Conservation (phyloP, 2,888 invertebrate genomes). For the Scaptomyza cyrtandrae region DNA sequence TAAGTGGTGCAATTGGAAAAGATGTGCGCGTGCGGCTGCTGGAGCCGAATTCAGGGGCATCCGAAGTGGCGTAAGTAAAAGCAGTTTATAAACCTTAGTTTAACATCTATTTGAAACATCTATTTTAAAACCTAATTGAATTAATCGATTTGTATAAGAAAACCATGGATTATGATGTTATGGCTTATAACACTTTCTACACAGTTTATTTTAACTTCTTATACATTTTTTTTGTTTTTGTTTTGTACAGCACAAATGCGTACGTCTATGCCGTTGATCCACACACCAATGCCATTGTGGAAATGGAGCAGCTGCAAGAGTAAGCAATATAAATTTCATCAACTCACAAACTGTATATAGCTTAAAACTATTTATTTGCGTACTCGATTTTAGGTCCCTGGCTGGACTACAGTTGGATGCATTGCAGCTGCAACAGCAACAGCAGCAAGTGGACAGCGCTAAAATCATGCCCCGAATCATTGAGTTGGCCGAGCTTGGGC, state of each 20-base stretch:
- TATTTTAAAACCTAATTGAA: too few relatives aligned
- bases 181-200: too few relatives aligned
- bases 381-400: constrained; percentile 86
- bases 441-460: constrained; percentile 51
- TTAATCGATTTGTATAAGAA: too few relatives aligned
- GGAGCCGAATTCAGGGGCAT: constrained; percentile 88
- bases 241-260: constrained; percentile 89
- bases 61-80: constrained; percentile 85
- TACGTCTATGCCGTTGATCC: constrained; percentile 94
- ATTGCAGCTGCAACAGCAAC: constrained; percentile 61
- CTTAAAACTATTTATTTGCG: background rate
- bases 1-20: constrained; percentile 90
- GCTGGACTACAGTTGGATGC: constrained; percentile 77
- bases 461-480: constrained; percentile 89
- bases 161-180: background rate
- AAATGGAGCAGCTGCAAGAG: constrained; percentile 92
- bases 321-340: constrained; percentile 83
- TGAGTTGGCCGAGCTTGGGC: constrained; percentile 85
- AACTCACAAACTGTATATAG: background rate
- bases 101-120: too few relatives aligned
- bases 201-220: background rate
- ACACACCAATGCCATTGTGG: constrained; percentile 91
- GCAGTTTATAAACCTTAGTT: too few relatives aligned
- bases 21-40: constrained; percentile 92
- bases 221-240: background rate